These are phyloP conservation scores for Leptinotarsa tumamoca DNA, from an alignment of 2,888 invertebrate species.

Conservation along the genomic window DNA sequence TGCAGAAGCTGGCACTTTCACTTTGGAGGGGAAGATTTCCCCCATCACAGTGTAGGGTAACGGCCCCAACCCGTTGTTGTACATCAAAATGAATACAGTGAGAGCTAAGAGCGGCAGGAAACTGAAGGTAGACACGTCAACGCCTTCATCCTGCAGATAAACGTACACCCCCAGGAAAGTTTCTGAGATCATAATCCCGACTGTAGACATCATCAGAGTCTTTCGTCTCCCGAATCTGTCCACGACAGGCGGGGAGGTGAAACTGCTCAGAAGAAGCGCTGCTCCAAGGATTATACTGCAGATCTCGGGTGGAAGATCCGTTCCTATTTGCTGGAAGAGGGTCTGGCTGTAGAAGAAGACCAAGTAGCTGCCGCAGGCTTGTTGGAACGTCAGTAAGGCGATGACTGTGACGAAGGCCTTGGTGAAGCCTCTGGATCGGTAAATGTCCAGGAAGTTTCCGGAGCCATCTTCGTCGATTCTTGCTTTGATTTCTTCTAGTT, in stretches of 20 bases:
- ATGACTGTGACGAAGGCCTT: slow-evolving; percentile 80
- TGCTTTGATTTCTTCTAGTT: slow-evolving; percentile 32
- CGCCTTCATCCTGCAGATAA: slow-evolving; percentile 20
- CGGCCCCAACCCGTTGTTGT: slow-evolving; percentile 79
- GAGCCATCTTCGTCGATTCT: slow-evolving; percentile 29
- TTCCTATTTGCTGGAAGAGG: slow-evolving; percentile 78
- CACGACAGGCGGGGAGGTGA: slow-evolving; percentile 80
- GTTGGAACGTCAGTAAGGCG: slow-evolving; percentile 83
- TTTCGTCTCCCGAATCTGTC: slow-evolving; percentile 81
- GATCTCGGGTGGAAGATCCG: slow-evolving; percentile 69
- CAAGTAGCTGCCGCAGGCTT: slow-evolving; percentile 84
- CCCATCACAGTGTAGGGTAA: slow-evolving; percentile 86
- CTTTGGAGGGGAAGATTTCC: slow-evolving; percentile 82
- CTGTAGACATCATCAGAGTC: slow-evolving; percentile 78
- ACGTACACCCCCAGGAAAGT: slow-evolving; percentile 68
- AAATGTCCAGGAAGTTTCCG: slow-evolving; percentile 27
- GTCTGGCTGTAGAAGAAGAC: slow-evolving; percentile 81
- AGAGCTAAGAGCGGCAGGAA: slow-evolving; percentile 80
- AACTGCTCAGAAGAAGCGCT: slow-evolving; percentile 82
- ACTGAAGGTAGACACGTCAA: slow-evolving; percentile 63
- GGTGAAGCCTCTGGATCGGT: slow-evolving; percentile 71
- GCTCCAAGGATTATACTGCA: slow-evolving; percentile 82
- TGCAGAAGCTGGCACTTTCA: slow-evolving; percentile 72
- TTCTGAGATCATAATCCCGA: slow-evolving; percentile 69
- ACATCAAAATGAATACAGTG: slow-evolving; percentile 78